A percentile compares a stretch with the other conserved stretches of the same genome.
Evolutionary conservation across 2,888 invertebrate species (phyloP).

Genomic region (Drosophila mettleri): DNA sequence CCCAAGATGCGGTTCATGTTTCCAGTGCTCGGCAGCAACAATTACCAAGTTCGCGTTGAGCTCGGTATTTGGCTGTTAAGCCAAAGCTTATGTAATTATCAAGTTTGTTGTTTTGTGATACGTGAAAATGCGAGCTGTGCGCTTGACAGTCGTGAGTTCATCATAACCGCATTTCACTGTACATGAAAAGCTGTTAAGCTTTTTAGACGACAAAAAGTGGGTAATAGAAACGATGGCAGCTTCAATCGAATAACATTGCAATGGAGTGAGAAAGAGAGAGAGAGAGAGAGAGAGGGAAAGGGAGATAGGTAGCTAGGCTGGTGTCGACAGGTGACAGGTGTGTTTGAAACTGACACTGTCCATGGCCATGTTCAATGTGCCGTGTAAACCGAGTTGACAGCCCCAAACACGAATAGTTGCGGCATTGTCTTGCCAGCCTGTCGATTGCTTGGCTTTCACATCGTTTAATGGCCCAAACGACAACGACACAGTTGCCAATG

Average conservation of each 20-base stretch:
- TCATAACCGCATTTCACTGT: slow-evolving; percentile 3
- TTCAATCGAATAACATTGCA: background rate
- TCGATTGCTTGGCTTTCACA: slow-evolving; percentile 20
- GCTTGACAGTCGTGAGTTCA: background rate
- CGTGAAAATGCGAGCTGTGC: background rate
- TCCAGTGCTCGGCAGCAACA: too few species aligned
- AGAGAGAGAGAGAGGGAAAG: too few species aligned
- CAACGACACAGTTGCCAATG: slow-evolving; percentile 7
- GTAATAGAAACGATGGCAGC: background rate
- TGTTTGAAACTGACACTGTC: background rate
- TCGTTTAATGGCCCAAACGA: slow-evolving; percentile 20
- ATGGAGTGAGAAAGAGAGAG: too few species aligned
- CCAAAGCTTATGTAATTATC: background rate
- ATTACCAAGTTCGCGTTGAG: background rate
- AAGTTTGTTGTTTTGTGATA: background rate
- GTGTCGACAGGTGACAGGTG: slow-evolving; percentile 5
- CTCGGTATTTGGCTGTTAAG: background rate
- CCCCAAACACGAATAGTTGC: slow-evolving; percentile 41
- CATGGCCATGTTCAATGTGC: slow-evolving; percentile 48
- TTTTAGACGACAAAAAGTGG: background rate
- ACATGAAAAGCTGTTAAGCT: background rate
- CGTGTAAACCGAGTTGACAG: slow-evolving; percentile 41
- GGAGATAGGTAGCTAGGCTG: background rate
- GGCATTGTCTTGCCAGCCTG: slow-evolving; percentile 19
- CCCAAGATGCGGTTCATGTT: background rate